Evolutionary conservation across 1,140 invertebrate species (phyloP), one percentile per base, ranked within the genome.

Genomic region (Drosophila kurseongensis): DNA sequence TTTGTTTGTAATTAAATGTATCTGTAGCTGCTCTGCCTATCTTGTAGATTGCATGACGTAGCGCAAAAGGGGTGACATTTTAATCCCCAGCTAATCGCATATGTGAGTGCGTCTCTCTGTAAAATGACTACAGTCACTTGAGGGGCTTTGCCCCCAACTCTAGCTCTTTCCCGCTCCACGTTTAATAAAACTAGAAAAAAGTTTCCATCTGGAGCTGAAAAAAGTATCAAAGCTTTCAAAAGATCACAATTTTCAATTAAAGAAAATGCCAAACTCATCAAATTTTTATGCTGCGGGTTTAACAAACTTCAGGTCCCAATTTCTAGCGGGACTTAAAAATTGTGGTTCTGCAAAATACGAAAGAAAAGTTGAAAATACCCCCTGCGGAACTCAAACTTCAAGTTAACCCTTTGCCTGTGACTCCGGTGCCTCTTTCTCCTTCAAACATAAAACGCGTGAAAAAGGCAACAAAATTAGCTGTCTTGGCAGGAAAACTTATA

Each of bases 231-330:
- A 90, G 86, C 86, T 90, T 83, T 90, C 71, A 90, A 83, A 91
- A 91, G 82, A 90, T 90, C 86, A 91, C 88, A 90, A 91, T 69
- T 91, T 91, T 90, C 86, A 90, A 90, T 90, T 90, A 90, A 90
- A 90, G 88, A 83, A 90, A 90, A 77, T 90, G 88, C 73, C 88
- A 86, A 90, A 86, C 86, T 90, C 86, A 90, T 90, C 88, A 90
- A 90, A 90, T 90, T 90, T 90, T 86, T 86, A 90, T 72, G 79
- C 88, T 83, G 76, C 85, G 78, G 86, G 86, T 82, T 76, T 86
- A 59, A 74, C 77, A 66, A 85, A 85, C 80, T 85, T 84, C 50
- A 52, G 80, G 66, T 71, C 8, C 77, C 69, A 50, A 47, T 75
- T 74, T 68, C 42, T 27, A 63, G 52, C 55, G 50, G 29, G 36